Percentiles rank a stretch among this genome's conserved stretches.
Evolutionary conservation across 1,140 invertebrate species (phyloP).

Genomic region (Drosophila baimaii): DNA sequence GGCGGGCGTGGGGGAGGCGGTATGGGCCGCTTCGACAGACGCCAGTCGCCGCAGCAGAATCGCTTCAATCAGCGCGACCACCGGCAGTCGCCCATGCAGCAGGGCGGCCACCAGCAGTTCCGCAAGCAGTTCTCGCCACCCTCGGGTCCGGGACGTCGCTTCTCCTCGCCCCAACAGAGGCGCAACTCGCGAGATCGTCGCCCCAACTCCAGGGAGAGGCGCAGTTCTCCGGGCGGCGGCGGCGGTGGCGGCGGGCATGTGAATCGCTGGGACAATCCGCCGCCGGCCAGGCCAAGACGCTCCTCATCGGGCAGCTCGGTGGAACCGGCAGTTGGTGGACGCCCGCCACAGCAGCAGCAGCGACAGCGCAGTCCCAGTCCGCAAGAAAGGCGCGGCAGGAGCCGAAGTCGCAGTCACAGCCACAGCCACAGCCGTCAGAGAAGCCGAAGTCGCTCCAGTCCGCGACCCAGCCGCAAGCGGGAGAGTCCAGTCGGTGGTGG

Average conservation of each 20-base stretch:
- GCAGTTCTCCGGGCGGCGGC: constrained; percentile 51
- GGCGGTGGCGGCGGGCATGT: constrained; percentile 19
- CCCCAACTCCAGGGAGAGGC: constrained; percentile 66
- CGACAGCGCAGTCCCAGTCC: constrained; percentile 59
- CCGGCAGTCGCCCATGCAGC: constrained; percentile 65
- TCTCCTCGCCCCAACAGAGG: constrained; percentile 56
- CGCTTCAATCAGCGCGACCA: constrained; percentile 71
- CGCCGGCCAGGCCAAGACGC: constrained; percentile 19
- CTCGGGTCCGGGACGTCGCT: constrained; percentile 55
- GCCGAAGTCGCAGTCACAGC: constrained; percentile 48
- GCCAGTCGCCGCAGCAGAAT: constrained; percentile 65
- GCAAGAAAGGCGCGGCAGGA: constrained; percentile 33
- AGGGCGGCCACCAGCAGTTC: constrained; percentile 63
- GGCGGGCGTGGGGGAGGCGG: constrained; percentile 61
- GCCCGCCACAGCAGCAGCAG: constrained; percentile 39
- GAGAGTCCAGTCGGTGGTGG: constrained; percentile 48
- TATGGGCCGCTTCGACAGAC: constrained; percentile 71
- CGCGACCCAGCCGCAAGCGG: constrained; percentile 51
- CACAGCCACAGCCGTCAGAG: constrained; percentile 36
- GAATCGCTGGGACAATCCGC: constrained; percentile 63
- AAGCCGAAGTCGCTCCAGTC: constrained; percentile 69
- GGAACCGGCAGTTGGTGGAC: constrained; percentile 17
- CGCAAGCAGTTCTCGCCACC: constrained; percentile 76
- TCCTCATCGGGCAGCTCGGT: constrained; percentile 45
- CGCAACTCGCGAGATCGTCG: constrained; percentile 48